phyloP scores from a whole-genome alignment of 2,888 invertebrate genomes.

The Drosophila rellima region DNA sequence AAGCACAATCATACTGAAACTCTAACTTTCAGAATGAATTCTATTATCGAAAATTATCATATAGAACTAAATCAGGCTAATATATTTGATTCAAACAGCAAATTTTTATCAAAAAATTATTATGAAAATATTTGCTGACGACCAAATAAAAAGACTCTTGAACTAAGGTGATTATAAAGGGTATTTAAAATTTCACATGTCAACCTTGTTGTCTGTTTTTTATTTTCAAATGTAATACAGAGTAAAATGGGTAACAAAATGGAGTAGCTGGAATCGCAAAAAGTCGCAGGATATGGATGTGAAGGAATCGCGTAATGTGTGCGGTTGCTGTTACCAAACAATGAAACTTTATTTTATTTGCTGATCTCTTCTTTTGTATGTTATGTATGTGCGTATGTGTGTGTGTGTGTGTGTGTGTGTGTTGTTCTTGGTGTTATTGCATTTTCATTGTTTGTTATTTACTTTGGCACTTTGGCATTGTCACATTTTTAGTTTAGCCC shows the following conservation, averaged over 20 bases:
- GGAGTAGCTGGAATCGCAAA: constrained; percentile 34
- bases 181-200: not conserved
- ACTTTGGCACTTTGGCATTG: constrained; percentile 78
- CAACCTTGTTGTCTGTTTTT: not conserved
- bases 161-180: not conserved
- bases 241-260: constrained; percentile 39
- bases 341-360: constrained; percentile 79
- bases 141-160: too few species aligned
- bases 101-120: too few species aligned
- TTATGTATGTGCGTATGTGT: not conserved
- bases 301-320: constrained; percentile 33
- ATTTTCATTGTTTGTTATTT: constrained; percentile 80
- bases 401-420: not conserved
- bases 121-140: too few species aligned
- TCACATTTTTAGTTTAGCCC: constrained; percentile 76
- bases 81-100: too few species aligned
- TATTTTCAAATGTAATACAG: constrained; percentile 41
- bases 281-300: constrained; percentile 33
- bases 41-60: not conserved
- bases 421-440: constrained; percentile 67
- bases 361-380: constrained; percentile 36
- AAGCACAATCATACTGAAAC: not conserved
- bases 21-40: not conserved
- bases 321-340: constrained; percentile 66
- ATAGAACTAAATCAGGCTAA: too few species aligned